A percentile compares a stretch with the other conserved stretches of the same genome.
phyloP scores from a whole-genome alignment of 2,113 vertebrate genomes.

The Salvelinus namaycush region DNA sequence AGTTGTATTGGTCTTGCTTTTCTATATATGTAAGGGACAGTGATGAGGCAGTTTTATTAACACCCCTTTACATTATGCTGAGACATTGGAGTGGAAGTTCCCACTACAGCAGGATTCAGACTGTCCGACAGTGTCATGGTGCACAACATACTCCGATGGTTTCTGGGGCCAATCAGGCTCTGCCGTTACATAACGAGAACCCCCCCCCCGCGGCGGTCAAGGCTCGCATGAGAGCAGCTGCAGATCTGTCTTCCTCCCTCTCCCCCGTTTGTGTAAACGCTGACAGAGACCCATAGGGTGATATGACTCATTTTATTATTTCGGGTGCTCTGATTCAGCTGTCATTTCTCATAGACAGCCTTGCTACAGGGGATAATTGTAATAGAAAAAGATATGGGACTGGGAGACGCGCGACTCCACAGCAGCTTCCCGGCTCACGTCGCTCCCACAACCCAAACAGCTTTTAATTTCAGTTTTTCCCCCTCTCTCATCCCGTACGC shows the following conservation, averaged over 20 bases:
- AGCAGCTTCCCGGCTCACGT: conserved; percentile 20
- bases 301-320: conserved; percentile 59
- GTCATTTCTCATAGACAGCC: conserved; percentile 53
- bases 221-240: conserved; percentile 42
- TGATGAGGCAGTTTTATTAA: conserved; percentile 19
- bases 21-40: background rate
- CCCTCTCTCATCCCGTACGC: background rate
- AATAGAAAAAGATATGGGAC: conserved; percentile 25
- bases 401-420: conserved; percentile 21
- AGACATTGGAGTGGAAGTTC: conserved; percentile 33
- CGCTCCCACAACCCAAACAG: conserved; percentile 21
- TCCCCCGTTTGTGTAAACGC: conserved; percentile 47
- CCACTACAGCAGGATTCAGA: conserved; percentile 37
- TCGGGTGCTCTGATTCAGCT: conserved; percentile 40
- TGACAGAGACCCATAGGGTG: conserved; percentile 49
- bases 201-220: conserved; percentile 34
- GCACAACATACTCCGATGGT: conserved; percentile 33
- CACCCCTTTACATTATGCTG: conserved; percentile 12
- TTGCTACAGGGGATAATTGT: conserved; percentile 53
- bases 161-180: conserved; percentile 23
- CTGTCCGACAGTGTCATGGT: conserved; percentile 20
- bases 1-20: background rate
- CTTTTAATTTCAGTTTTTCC: conserved; percentile 41
- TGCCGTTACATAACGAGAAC: conserved; percentile 41
- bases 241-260: conserved; percentile 29